phyloP scores from a whole-genome alignment of 2,888 invertebrate genomes.

The Listrodromus nycthemerus region DNA sequence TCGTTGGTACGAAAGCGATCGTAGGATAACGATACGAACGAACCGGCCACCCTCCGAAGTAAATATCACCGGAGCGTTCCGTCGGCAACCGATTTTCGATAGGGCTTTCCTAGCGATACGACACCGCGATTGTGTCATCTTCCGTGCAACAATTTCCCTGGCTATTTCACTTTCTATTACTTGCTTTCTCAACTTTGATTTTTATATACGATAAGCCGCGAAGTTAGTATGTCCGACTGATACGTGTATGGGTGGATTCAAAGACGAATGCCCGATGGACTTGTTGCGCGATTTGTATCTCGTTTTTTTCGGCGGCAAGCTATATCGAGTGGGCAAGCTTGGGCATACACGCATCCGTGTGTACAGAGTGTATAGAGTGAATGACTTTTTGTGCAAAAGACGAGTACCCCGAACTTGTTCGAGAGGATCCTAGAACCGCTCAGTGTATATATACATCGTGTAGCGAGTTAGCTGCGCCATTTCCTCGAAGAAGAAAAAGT shows the following conservation, averaged over 20 bases:
- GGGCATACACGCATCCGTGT: conserved; percentile 1
- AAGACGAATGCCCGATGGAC: conserved; percentile 40
- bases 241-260: not conserved
- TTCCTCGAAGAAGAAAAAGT: conserved; percentile 18
- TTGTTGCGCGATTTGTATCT: conserved; percentile 34
- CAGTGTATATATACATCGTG: not conserved
- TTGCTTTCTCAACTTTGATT: not conserved
- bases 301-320: not conserved
- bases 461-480: conserved; percentile 21
- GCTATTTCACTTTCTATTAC: not conserved
- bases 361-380: conserved; percentile 18
- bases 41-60: not conserved
- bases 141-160: too few relatives aligned
- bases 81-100: not conserved
- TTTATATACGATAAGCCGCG: not conserved
- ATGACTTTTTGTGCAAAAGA: conserved; percentile 27
- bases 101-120: not conserved
- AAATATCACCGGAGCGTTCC: not conserved
- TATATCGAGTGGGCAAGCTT: not conserved
- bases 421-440: conserved; percentile 19
- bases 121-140: not conserved
- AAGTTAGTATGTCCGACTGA: not conserved
- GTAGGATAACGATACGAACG: not conserved
- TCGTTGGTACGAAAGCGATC: not conserved
- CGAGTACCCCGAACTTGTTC: conserved; percentile 19